Evolutionary conservation across 2,888 invertebrate species (phyloP).

Genomic region (Galeruca laticollis): DNA sequence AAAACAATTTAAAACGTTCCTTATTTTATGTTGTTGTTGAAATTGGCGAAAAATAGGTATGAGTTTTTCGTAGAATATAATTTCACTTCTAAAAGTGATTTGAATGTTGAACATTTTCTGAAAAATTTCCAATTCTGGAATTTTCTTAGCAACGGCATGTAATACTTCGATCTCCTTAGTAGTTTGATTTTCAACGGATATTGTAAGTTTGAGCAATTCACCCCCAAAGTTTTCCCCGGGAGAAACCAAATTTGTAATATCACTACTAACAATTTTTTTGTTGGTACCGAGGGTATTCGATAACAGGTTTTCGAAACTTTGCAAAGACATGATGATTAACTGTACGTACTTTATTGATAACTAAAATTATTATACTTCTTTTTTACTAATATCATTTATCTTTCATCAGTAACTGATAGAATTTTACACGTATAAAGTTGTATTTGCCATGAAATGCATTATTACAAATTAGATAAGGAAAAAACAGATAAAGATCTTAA

Average conservation of each 20-base stretch:
- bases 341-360: not conserved
- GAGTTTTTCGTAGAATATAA: constrained; percentile 66
- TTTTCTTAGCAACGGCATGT: constrained; percentile 56
- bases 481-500: no score
- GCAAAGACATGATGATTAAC: constrained; percentile 9
- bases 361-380: no score
- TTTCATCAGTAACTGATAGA: no score
- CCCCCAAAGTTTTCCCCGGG: constrained; percentile 27
- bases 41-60: constrained; percentile 64
- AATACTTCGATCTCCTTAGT: constrained; percentile 4
- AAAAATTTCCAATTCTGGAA: constrained; percentile 19
- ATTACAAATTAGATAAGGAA: no score
- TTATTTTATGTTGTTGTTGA: constrained; percentile 64
- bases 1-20: constrained; percentile 62
- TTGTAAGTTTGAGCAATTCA: constrained; percentile 8
- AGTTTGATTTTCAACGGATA: constrained; percentile 4
- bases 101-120: constrained; percentile 67
- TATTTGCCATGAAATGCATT: no score
- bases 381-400: no score
- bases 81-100: constrained; percentile 68
- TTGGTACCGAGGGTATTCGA: not conserved
- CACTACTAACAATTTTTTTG: not conserved
- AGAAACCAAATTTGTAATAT: constrained; percentile 2
- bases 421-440: no score
- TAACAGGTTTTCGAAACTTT: constrained; percentile 3